Conservation (phyloP, 2,888 invertebrate species). For the Spicauda simplicius region DNA sequence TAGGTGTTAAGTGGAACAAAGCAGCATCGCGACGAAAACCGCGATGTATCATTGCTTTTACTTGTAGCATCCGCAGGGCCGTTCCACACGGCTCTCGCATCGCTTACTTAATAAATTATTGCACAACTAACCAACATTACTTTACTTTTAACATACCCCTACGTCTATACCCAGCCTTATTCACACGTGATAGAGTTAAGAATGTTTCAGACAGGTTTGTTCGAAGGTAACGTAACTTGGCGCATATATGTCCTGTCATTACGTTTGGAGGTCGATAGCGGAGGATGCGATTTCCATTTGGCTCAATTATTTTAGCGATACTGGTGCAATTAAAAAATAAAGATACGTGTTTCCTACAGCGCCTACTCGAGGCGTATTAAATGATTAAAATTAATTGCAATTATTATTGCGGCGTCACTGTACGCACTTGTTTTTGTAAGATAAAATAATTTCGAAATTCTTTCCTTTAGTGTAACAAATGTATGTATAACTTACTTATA, state of each 20-base stretch:
- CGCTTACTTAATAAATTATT: conserved; percentile 66
- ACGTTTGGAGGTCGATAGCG: conserved; percentile 66
- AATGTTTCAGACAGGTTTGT: background rate
- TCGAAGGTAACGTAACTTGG: conserved; percentile 33
- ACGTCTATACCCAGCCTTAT: background rate
- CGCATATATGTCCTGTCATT: conserved; percentile 69
- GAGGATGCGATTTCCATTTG: conserved; percentile 74
- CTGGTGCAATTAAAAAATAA: conserved; percentile 43
- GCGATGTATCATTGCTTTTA: conserved; percentile 78
- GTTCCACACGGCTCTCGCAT: conserved; percentile 66
- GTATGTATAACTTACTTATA: too few relatives aligned
- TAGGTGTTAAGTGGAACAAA: conserved; percentile 51
- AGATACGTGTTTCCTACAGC: conserved; percentile 28
- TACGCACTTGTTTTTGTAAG: too few relatives aligned
- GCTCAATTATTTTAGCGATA: conserved; percentile 50
- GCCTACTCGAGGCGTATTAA: background rate
- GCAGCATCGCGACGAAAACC: conserved; percentile 67
- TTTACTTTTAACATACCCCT: conserved; percentile 19
- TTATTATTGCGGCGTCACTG: background rate
- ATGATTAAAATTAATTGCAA: conserved; percentile 6
- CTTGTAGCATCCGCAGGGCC: conserved; percentile 73
- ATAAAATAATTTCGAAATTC: too few relatives aligned
- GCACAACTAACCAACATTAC: conserved; percentile 22
- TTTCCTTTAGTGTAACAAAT: too few relatives aligned
- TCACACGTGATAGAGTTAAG: background rate